Evolutionary conservation across 1,140 invertebrate species (phyloP).

Genomic region (Pseudobourletiella spinata): DNA sequence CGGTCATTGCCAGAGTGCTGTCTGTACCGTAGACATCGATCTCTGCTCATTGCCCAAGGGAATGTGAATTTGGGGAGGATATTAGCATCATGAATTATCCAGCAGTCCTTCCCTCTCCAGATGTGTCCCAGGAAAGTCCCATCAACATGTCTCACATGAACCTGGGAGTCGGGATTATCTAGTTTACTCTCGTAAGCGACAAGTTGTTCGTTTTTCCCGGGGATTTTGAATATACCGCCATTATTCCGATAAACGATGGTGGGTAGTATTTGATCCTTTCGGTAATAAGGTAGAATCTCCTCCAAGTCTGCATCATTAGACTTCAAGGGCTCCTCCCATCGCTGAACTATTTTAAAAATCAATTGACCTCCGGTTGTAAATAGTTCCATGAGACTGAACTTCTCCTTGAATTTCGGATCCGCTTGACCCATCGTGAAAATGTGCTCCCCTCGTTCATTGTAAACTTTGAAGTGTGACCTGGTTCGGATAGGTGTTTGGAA

Average conservation of each 20-base stretch:
- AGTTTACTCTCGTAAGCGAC: background rate
- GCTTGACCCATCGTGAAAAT: background rate
- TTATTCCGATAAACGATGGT: background rate
- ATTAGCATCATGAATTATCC: background rate
- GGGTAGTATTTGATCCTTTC: background rate
- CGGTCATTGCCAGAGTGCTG: background rate
- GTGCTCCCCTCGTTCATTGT: background rate
- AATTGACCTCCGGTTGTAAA: background rate
- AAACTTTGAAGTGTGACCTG: background rate
- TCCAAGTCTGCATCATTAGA: background rate
- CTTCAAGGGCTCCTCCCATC: background rate
- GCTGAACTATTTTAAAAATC: background rate
- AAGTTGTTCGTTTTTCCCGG: too few relatives aligned
- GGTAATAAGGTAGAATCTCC: background rate
- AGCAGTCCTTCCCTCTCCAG: background rate
- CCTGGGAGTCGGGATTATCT: background rate
- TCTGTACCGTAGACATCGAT: background rate
- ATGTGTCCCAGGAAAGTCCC: background rate
- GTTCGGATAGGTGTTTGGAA: background rate
- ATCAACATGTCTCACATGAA: background rate
- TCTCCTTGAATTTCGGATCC: background rate
- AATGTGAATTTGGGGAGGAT: background rate
- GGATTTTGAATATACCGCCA: background rate
- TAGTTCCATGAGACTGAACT: background rate
- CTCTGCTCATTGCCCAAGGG: background rate